These are phyloP conservation scores for Arge pagana DNA, from an alignment of 2,888 invertebrate species.

Conservation along the genomic window DNA sequence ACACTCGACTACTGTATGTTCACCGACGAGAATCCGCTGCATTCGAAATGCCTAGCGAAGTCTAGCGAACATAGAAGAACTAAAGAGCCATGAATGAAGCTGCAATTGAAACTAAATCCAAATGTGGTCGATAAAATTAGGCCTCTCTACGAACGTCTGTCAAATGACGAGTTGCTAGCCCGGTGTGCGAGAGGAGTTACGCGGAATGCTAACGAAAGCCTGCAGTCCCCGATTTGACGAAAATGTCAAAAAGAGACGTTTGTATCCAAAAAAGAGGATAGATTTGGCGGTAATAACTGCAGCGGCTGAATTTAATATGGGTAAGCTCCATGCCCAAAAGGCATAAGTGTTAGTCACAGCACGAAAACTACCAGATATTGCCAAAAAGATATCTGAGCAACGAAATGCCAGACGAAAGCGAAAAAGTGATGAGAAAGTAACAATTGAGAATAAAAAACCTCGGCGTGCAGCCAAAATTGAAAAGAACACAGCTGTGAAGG, in stretches of 20 bases:
- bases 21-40: slow-evolving; percentile 26
- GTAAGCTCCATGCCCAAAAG: no score
- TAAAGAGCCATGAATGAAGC: slow-evolving; percentile 12
- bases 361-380: no score
- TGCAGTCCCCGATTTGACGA: slow-evolving; percentile 25
- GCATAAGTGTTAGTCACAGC: no score
- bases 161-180: slow-evolving; percentile 13
- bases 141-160: slow-evolving; percentile 23
- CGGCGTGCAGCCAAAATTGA: no score
- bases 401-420: no score
- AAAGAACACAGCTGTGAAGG: no score
- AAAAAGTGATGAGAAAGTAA: no score
- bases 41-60: slow-evolving; percentile 23
- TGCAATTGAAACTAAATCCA: slow-evolving; percentile 1
- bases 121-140: slow-evolving; percentile 21
- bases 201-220: slow-evolving; percentile 26
- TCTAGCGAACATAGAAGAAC: slow-evolving; percentile 16
- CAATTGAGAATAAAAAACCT: no score
- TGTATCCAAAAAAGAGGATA: no score
- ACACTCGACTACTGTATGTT: slow-evolving; percentile 24
- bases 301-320: slow-evolving; percentile 15
- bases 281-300: slow-evolving; percentile 7
- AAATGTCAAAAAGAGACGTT: slow-evolving; percentile 24
- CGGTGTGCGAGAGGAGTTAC: slow-evolving; percentile 22
- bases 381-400: no score